Evolutionary conservation across 2,113 vertebrate species (phyloP).

Genomic region (Chionodraco myersi): DNA sequence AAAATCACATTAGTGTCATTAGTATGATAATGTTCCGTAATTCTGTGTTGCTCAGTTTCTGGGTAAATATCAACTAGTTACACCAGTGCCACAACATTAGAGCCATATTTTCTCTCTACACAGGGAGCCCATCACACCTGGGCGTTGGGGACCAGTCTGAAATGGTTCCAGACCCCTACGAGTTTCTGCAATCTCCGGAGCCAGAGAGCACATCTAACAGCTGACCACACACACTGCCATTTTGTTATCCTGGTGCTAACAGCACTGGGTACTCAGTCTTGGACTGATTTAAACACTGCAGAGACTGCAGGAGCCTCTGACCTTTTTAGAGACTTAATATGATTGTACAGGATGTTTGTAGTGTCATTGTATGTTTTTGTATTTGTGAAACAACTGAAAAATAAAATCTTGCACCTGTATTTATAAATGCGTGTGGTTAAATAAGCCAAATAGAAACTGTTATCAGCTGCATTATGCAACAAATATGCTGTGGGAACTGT

Average conservation of each 20-base stretch:
- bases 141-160: slow-evolving; percentile 93
- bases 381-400: slow-evolving; percentile 55
- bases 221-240: slow-evolving; percentile 68
- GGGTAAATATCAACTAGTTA: background rate
- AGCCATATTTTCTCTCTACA: slow-evolving; percentile 24
- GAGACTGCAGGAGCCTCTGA: slow-evolving; percentile 15
- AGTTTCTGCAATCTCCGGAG: slow-evolving; percentile 97
- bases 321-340: slow-evolving; percentile 53
- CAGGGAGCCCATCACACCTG: slow-evolving; percentile 94
- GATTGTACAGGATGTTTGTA: slow-evolving; percentile 74
- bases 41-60: background rate
- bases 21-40: background rate
- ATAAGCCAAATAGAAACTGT: background rate
- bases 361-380: slow-evolving; percentile 60
- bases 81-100: background rate
- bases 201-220: slow-evolving; percentile 83
- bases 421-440: slow-evolving; percentile 42
- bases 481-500: background rate
- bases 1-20: background rate
- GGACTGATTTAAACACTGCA: slow-evolving; percentile 35
- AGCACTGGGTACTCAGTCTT: background rate
- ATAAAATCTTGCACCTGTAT: slow-evolving; percentile 70
- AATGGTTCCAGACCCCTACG: slow-evolving; percentile 93
- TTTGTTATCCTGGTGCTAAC: slow-evolving; percentile 35
- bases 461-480: background rate